Conservation (phyloP, 2,888 invertebrate species). For the Anarsia innoxiella region DNA sequence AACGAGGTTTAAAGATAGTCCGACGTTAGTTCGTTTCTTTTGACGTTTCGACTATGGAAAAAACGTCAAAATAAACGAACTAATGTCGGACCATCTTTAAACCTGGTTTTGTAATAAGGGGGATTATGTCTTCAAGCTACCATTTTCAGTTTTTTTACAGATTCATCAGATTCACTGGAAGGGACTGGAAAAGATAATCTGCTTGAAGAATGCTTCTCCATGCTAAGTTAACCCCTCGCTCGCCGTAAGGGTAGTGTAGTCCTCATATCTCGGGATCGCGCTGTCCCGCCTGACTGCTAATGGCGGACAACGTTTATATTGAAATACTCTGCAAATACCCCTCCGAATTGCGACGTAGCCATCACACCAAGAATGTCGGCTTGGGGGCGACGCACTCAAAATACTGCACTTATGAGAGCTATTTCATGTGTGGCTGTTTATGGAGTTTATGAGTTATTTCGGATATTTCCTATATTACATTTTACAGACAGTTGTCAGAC, state of each 20-base stretch:
- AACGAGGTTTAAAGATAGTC: no score
- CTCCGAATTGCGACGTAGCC: conserved; percentile 51
- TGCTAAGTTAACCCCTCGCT: conserved; percentile 19
- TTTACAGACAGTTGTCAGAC: no score
- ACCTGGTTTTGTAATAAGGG: no score
- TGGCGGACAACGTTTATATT: conserved; percentile 59
- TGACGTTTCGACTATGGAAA: no score
- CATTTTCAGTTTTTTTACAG: no score
- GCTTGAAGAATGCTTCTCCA: conserved; percentile 38
- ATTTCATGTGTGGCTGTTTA: conserved; percentile 5
- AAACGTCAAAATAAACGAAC: no score
- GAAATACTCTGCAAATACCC: conserved; percentile 63
- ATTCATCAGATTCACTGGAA: no score
- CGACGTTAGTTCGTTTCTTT: no score
- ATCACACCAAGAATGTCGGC: conserved; percentile 25
- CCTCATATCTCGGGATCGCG: conserved; percentile 46
- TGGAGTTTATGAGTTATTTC: conserved; percentile 16
- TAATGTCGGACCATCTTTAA: no score
- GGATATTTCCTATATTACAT: no score
- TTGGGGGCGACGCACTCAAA: conserved; percentile 28
- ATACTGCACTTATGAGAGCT: conserved; percentile 10
- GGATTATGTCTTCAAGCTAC: no score
- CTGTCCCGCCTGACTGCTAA: conserved; percentile 40
- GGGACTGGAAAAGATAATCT: no score
- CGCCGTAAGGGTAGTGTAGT: conserved; percentile 40